Percentiles rank a stretch among this genome's conserved stretches.
phyloP scores from a whole-genome alignment of 2,797 vertebrate species.

The Eurystomus glaucurus region DNA sequence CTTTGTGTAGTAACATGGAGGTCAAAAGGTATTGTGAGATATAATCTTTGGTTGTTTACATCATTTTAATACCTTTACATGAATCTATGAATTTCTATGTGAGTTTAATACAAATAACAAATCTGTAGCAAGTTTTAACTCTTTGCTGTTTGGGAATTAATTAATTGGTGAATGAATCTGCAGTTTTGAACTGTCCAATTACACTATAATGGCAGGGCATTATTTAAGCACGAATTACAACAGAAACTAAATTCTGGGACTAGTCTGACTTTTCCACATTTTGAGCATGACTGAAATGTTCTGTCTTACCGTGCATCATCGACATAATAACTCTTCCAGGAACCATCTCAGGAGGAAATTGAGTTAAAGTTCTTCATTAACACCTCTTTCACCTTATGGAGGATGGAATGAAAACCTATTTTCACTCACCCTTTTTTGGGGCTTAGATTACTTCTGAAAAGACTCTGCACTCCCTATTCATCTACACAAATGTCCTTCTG shows the following conservation, averaged over 20 bases:
- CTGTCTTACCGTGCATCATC: neutral
- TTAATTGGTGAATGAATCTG: neutral
- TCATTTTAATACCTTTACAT: neutral
- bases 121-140: neutral
- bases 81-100: neutral
- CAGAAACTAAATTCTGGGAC: neutral
- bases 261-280: neutral
- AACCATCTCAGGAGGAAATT: neutral
- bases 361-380: neutral
- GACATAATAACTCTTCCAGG: neutral
- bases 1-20: neutral
- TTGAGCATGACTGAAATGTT: neutral
- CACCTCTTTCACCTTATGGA: neutral
- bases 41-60: neutral
- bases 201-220: neutral
- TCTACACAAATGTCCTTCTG: neutral
- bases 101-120: neutral
- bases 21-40: neutral
- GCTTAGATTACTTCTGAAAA: neutral
- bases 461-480: neutral
- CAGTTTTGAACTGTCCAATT: neutral
- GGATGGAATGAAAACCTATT: neutral
- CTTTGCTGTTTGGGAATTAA: neutral
- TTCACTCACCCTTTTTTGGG: neutral
- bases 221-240: neutral